These are phyloP conservation scores for Campylorhamphus procurvoides DNA, from an alignment of 2,113 vertebrate species.

Conservation along the genomic window DNA sequence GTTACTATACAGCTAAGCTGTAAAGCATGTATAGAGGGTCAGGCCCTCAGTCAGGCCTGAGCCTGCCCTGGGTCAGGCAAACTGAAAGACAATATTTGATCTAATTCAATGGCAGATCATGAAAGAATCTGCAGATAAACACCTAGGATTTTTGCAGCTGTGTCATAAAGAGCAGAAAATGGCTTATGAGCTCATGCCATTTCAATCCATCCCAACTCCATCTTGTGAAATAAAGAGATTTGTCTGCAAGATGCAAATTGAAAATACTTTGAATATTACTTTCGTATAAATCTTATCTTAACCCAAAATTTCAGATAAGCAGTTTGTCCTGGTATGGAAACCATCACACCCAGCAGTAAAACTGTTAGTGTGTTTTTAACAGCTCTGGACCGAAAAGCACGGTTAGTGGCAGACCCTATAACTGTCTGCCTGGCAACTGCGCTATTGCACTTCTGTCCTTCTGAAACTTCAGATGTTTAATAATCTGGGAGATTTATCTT, in stretches of 20 bases:
- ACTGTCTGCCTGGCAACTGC: neutral
- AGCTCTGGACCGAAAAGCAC: neutral
- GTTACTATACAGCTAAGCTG: neutral
- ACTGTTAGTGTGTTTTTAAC: neutral
- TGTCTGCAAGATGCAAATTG: neutral
- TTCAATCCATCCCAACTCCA: neutral
- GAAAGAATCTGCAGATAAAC: neutral
- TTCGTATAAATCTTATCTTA: neutral
- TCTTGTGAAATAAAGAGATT: neutral
- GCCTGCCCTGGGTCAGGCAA: neutral
- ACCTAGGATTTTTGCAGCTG: neutral
- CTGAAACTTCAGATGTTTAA: neutral
- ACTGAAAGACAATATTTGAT: neutral
- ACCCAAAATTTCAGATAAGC: neutral
- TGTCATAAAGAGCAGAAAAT: neutral
- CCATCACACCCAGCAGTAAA: neutral
- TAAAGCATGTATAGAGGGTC: neutral
- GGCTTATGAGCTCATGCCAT: neutral
- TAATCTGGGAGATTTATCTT: neutral
- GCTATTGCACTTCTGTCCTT: neutral
- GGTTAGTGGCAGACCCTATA: neutral
- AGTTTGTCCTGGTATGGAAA: neutral
- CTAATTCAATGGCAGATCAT: neutral
- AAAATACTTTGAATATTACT: neutral
- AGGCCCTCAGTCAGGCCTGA: neutral